Percentiles rank a stretch among this genome's conserved stretches.
These are phyloP conservation scores for Neomicropteryx cornuta DNA, from an alignment of 1,140 invertebrate species.

Conservation along the genomic window DNA sequence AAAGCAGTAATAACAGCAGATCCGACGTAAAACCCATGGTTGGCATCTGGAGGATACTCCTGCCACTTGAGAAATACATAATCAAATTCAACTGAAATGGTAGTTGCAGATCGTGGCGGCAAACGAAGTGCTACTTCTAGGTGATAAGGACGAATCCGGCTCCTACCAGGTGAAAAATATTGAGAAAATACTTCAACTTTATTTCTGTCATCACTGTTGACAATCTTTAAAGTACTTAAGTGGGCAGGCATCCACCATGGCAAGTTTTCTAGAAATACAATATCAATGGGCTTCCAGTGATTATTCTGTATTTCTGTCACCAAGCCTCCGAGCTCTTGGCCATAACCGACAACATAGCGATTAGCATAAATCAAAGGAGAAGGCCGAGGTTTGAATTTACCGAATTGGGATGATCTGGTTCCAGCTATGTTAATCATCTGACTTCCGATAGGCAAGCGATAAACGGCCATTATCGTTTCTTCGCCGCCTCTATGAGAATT, in stretches of 20 bases:
- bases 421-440: slow-evolving; percentile 60
- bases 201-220: slow-evolving; percentile 43
- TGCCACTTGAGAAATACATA: slow-evolving; percentile 95
- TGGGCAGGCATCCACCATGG: slow-evolving; percentile 94
- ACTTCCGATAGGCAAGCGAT: slow-evolving; percentile 44
- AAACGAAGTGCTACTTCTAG: slow-evolving; percentile 79
- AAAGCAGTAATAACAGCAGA: slow-evolving; percentile 71
- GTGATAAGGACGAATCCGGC: slow-evolving; percentile 74
- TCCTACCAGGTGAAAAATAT: slow-evolving; percentile 65
- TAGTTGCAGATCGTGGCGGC: slow-evolving; percentile 67
- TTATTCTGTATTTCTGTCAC: slow-evolving; percentile 71
- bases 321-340: slow-evolving; percentile 78
- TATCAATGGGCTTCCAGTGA: slow-evolving; percentile 55
- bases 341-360: slow-evolving; percentile 74
- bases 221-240: slow-evolving; percentile 74
- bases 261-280: slow-evolving; percentile 67
- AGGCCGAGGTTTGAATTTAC: slow-evolving; percentile 37
- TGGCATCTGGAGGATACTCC: slow-evolving; percentile 97
- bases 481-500: slow-evolving; percentile 55
- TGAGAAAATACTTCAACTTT: slow-evolving; percentile 51
- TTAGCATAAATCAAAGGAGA: slow-evolving; percentile 66
- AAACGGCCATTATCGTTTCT: slow-evolving; percentile 52
- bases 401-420: slow-evolving; percentile 27
- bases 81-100: slow-evolving; percentile 83
- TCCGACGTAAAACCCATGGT: slow-evolving; percentile 93